phyloP scores from a whole-genome alignment of 1,140 invertebrate species.

The Cylas formicarius region DNA sequence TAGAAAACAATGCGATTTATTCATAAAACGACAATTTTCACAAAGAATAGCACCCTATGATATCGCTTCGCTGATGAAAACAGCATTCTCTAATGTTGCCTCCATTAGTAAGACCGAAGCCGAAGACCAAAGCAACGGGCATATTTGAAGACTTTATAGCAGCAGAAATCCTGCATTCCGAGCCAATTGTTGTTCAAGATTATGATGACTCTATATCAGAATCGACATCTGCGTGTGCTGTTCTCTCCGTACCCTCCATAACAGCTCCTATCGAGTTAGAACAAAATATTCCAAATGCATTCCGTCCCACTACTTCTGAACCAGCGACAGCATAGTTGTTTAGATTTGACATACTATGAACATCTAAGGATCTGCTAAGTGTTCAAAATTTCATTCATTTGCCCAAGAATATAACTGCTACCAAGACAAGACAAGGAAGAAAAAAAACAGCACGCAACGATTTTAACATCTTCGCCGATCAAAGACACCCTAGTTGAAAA shows the following conservation, averaged over 20 bases:
- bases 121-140: slow-evolving; percentile 16
- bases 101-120: slow-evolving; percentile 18
- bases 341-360: too few species aligned
- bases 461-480: slow-evolving; percentile 1
- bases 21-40: slow-evolving; percentile 14
- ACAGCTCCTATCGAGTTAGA: too few species aligned
- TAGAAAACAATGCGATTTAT: too few species aligned
- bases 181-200: slow-evolving; percentile 1
- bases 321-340: too few species aligned
- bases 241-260: too few species aligned
- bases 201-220: slow-evolving; percentile 5
- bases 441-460: slow-evolving; percentile 4
- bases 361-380: too few species aligned
- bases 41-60: slow-evolving; percentile 22
- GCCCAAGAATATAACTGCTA: too few species aligned
- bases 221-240: too few species aligned
- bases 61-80: slow-evolving; percentile 15
- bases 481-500: slow-evolving; percentile 5
- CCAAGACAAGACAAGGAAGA: neutral
- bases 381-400: too few species aligned
- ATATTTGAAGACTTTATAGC: slow-evolving; percentile 22
- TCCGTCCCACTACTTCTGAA: too few species aligned
- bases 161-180: slow-evolving; percentile 16
- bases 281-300: too few species aligned
- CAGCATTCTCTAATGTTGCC: slow-evolving; percentile 18